Conservation (phyloP, 2,113 vertebrate species). For the Passer domesticus region DNA sequence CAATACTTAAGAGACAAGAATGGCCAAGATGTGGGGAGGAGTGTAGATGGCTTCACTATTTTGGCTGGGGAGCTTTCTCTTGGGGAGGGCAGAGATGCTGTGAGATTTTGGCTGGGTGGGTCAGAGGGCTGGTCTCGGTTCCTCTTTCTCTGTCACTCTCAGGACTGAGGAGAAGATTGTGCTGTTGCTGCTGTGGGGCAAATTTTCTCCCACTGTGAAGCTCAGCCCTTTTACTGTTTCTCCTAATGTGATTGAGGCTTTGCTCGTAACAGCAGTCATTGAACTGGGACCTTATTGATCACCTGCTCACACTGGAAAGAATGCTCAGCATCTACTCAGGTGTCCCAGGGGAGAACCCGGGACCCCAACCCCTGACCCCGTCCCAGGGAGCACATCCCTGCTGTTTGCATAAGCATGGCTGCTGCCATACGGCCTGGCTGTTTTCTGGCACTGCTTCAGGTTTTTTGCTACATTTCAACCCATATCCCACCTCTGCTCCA, state of each 20-base stretch:
- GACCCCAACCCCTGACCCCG: fast-evolving
- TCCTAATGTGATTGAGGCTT: neutral
- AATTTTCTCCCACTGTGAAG: neutral
- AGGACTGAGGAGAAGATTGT: neutral
- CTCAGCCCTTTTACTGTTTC: neutral
- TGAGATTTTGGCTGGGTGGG: neutral
- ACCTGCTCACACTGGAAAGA: neutral
- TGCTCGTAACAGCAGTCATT: fast-evolving
- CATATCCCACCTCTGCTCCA: fast-evolving
- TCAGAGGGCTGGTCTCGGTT: neutral
- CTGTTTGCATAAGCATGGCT: fast-evolving
- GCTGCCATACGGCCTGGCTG: too few species aligned
- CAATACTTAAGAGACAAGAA: neutral
- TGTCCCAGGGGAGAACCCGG: fast-evolving
- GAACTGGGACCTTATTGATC: neutral
- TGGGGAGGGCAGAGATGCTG: neutral
- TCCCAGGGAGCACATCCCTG: fast-evolving
- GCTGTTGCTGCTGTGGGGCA: neutral
- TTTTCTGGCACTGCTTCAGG: fast-evolving
- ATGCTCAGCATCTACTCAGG: fast-evolving
- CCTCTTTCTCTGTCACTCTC: neutral
- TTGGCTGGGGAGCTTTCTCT: neutral
- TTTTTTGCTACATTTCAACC: too few species aligned
- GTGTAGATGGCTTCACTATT: neutral
- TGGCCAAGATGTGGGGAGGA: neutral